These are phyloP conservation scores for Sturnus vulgaris DNA, from an alignment of 2,113 vertebrate species.

Conservation along the genomic window DNA sequence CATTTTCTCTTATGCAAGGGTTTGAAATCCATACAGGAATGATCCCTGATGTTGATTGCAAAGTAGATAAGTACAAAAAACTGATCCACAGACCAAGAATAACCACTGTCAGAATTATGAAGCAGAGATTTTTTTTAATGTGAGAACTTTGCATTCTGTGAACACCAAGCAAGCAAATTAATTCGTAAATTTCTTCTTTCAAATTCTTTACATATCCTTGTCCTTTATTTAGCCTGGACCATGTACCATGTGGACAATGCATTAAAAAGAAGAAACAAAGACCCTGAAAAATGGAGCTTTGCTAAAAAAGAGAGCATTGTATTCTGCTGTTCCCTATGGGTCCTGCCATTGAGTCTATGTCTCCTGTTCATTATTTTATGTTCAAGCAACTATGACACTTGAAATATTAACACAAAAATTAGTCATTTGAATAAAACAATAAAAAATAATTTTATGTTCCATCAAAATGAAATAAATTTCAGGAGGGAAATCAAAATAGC, in stretches of 20 bases:
- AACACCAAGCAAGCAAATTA: background rate
- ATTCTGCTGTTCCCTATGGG: background rate
- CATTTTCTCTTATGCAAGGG: background rate
- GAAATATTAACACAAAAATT: background rate
- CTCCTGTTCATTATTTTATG: background rate
- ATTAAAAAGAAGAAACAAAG: constrained; percentile 8
- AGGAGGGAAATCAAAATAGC: background rate
- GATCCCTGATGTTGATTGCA: background rate
- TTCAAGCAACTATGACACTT: background rate
- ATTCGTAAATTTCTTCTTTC: background rate
- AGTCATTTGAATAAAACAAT: background rate
- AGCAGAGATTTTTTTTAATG: background rate
- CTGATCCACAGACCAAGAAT: background rate
- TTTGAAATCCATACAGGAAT: background rate
- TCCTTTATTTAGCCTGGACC: background rate
- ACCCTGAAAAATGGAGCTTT: background rate
- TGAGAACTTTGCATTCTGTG: background rate
- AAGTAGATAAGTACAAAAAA: background rate
- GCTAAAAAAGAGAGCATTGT: background rate
- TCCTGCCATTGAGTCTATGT: background rate
- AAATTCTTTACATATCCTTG: background rate
- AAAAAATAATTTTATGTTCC: background rate
- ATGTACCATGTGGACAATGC: background rate
- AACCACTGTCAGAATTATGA: background rate
- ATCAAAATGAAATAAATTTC: background rate